phyloP scores from a whole-genome alignment of 2,113 vertebrate genomes.

The Narcine bancroftii region DNA sequence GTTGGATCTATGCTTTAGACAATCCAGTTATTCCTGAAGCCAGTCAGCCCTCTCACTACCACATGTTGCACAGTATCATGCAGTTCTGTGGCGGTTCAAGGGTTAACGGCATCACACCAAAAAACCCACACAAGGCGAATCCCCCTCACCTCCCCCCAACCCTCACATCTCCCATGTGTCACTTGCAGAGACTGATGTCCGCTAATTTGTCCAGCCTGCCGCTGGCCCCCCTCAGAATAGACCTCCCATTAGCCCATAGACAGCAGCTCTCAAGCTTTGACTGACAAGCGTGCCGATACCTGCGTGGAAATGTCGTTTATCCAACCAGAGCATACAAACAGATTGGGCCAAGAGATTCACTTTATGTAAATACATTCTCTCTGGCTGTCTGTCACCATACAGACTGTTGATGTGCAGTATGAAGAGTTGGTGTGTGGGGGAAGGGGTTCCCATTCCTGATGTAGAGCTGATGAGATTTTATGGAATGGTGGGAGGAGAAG shows the following conservation, averaged over 20 bases:
- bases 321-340: background rate
- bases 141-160: background rate
- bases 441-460: background rate
- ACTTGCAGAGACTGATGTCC: background rate
- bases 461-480: background rate
- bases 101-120: background rate
- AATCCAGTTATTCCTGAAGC: background rate
- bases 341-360: constrained; percentile 12
- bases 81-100: background rate
- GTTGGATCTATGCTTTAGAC: background rate
- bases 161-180: background rate
- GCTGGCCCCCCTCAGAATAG: background rate
- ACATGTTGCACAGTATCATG: background rate
- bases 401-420: background rate
- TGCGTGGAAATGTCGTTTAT: background rate
- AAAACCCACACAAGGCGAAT: background rate
- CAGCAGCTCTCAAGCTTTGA: background rate
- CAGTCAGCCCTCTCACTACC: background rate
- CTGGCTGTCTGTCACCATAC: constrained; percentile 4
- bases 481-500: background rate
- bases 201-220: background rate
- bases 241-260: background rate
- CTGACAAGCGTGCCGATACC: background rate
- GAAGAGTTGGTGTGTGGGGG: background rate
- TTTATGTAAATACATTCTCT: background rate